These are phyloP conservation scores for Asteroscopus sphinx DNA, from an alignment of 2,888 invertebrate genomes.

Conservation along the genomic window DNA sequence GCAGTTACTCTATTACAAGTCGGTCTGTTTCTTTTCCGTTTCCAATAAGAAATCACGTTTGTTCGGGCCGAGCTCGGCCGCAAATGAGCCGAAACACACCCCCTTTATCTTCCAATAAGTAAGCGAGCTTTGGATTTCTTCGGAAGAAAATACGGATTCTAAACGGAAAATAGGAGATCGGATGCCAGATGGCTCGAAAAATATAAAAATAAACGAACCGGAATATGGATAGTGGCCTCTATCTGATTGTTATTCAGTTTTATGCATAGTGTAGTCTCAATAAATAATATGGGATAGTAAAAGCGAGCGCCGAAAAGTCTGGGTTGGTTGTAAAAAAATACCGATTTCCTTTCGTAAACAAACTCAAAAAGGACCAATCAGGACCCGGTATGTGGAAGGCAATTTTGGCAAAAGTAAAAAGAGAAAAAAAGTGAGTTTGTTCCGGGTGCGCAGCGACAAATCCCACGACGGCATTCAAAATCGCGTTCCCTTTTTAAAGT, in stretches of 20 bases:
- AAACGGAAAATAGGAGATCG: constrained; percentile 72
- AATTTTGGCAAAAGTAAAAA: constrained; percentile 73
- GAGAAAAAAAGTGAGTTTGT: constrained; percentile 74
- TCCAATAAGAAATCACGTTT: constrained; percentile 86
- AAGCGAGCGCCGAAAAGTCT: constrained; percentile 67
- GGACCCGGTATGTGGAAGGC: constrained; percentile 54
- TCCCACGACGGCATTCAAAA: constrained; percentile 85
- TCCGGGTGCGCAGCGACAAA: constrained; percentile 73
- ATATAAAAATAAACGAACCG: constrained; percentile 84
- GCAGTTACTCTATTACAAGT: constrained; percentile 74
- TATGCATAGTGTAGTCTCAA: constrained; percentile 74
- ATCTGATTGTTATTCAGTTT: constrained; percentile 80
- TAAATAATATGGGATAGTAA: constrained; percentile 75
- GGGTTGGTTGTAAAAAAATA: constrained; percentile 66
- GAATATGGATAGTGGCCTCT: constrained; percentile 77
- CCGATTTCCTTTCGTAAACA: constrained; percentile 66
- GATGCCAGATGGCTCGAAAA: constrained; percentile 84
- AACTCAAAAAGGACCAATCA: constrained; percentile 59
- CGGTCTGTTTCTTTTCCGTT: constrained; percentile 74
- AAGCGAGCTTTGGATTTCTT: constrained; percentile 79
- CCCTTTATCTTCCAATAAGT: constrained; percentile 87
- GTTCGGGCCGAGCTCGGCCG: constrained; percentile 79
- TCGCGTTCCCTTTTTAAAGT: constrained; percentile 88
- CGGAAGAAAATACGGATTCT: constrained; percentile 71
- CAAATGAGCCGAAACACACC: constrained; percentile 87